Evolutionary conservation across 2,113 vertebrate species (phyloP).

Genomic region (Seriola dumerili): DNA sequence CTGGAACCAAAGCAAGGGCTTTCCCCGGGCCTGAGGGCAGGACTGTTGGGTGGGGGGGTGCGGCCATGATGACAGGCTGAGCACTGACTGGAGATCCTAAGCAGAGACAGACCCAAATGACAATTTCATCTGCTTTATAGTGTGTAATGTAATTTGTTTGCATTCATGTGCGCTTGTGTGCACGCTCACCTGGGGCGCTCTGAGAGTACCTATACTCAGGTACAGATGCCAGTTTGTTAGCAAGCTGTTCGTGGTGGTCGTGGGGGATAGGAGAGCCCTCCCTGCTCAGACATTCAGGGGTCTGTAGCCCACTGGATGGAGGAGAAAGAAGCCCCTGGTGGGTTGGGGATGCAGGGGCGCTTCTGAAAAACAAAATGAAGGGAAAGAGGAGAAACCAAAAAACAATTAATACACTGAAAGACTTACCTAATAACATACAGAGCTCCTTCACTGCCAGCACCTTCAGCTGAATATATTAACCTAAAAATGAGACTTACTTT

Average conservation of each 20-base stretch:
- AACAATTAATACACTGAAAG: neutral
- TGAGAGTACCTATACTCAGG: constrained; percentile 97
- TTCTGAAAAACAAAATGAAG: constrained; percentile 81
- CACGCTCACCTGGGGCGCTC: constrained; percentile 93
- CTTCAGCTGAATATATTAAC: constrained; percentile 33
- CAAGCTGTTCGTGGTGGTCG: constrained; percentile 92
- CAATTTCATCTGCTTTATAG: neutral
- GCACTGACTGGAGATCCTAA: constrained; percentile 94
- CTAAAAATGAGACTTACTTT: constrained; percentile 79
- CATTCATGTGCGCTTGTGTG: neutral
- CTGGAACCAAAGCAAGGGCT: constrained; percentile 91
- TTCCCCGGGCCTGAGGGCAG: constrained; percentile 86
- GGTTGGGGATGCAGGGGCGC: constrained; percentile 96
- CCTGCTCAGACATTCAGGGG: constrained; percentile 95
- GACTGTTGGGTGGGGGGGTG: constrained; percentile 88
- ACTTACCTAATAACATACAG: neutral
- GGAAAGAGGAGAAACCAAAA: neutral
- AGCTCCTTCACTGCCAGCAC: neutral
- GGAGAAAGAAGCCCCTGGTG: constrained; percentile 96
- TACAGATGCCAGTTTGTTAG: constrained; percentile 91
- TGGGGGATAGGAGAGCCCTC: constrained; percentile 96
- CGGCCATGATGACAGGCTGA: constrained; percentile 95
- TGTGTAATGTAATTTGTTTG: neutral
- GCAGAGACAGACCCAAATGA: constrained; percentile 15
- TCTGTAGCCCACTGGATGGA: constrained; percentile 95